Conservation (phyloP, 2,797 vertebrate species). For the Gobionotothen gibberifrons region DNA sequence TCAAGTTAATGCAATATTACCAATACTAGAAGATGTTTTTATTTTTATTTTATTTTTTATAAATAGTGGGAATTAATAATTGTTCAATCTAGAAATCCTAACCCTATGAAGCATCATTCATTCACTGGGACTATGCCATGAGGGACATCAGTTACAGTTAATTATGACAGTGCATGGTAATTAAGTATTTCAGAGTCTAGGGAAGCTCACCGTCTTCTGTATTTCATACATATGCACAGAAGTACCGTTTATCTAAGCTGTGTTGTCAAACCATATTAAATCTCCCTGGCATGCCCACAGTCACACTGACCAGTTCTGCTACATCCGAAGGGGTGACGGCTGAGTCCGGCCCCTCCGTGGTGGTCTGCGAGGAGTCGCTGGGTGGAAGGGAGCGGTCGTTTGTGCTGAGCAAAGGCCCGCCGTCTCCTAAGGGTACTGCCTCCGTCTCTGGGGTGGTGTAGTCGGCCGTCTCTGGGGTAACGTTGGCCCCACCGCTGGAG, state of each 20-base stretch:
- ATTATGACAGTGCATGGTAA: constrained; percentile 24
- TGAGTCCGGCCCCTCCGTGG: constrained; percentile 97
- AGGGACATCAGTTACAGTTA: constrained; percentile 17
- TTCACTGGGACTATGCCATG: background rate
- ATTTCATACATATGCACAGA: background rate
- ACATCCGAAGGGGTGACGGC: constrained; percentile 97
- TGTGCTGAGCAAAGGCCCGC: constrained; percentile 65
- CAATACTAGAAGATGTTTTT: too few species aligned
- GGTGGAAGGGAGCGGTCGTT: constrained; percentile 90
- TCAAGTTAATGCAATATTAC: too few species aligned
- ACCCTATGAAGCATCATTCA: constrained; percentile 35
- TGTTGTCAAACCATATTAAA: background rate
- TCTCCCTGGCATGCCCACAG: background rate
- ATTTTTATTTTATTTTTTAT: too few species aligned
- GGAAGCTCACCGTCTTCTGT: constrained; percentile 2
- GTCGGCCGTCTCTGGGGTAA: constrained; percentile 79
- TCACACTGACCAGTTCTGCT: constrained; percentile 89
- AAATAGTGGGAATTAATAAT: too few species aligned
- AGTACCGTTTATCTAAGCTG: background rate
- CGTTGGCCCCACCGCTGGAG: constrained; percentile 91
- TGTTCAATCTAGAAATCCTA: constrained; percentile 42
- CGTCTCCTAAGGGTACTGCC: constrained; percentile 84
- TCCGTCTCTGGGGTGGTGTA: constrained; percentile 83
- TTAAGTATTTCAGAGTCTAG: constrained; percentile 14
- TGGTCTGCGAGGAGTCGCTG: constrained; percentile 98